These are phyloP conservation scores for Gila orcuttii DNA, from an alignment of 2,113 vertebrate species.

Conservation along the genomic window DNA sequence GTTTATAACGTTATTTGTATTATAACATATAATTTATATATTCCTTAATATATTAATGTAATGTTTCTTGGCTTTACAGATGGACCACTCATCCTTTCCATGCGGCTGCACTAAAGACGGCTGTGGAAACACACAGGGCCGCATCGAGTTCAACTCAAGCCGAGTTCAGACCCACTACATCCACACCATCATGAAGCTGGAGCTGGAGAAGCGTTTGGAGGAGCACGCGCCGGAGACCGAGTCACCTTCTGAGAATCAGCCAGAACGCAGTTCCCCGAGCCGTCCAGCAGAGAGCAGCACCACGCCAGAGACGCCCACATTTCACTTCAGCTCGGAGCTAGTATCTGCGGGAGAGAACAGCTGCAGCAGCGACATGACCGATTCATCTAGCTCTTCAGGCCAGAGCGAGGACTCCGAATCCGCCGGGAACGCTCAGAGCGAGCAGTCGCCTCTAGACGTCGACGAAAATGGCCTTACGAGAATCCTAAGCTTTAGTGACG, in stretches of 20 bases:
- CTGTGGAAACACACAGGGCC: conserved; percentile 89
- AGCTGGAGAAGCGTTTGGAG: conserved; percentile 85
- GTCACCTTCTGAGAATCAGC: conserved; percentile 66
- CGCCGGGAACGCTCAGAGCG: conserved; percentile 61
- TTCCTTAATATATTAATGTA: not conserved
- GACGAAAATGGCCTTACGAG: conserved; percentile 84
- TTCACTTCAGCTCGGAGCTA: conserved; percentile 80
- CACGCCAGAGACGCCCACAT: conserved; percentile 69
- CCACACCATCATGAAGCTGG: conserved; percentile 95
- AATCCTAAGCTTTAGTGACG: conserved; percentile 88
- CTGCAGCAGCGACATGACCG: conserved; percentile 91
- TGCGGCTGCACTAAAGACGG: conserved; percentile 93
- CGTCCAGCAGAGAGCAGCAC: conserved; percentile 56
- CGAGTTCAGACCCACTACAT: conserved; percentile 94
- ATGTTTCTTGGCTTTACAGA: conserved; percentile 71
- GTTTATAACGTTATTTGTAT: not conserved
- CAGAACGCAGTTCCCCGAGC: conserved; percentile 5
- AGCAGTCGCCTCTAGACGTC: conserved; percentile 75
- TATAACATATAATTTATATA: not conserved
- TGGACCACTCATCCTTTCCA: conserved; percentile 95
- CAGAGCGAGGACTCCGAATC: conserved; percentile 80
- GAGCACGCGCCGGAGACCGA: conserved; percentile 73
- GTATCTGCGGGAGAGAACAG: conserved; percentile 83
- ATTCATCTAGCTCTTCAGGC: conserved; percentile 82
- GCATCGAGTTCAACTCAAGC: conserved; percentile 93